These are phyloP conservation scores for Galago senegalensis DNA, from an alignment of 2,797 vertebrate genomes.

Conservation along the genomic window DNA sequence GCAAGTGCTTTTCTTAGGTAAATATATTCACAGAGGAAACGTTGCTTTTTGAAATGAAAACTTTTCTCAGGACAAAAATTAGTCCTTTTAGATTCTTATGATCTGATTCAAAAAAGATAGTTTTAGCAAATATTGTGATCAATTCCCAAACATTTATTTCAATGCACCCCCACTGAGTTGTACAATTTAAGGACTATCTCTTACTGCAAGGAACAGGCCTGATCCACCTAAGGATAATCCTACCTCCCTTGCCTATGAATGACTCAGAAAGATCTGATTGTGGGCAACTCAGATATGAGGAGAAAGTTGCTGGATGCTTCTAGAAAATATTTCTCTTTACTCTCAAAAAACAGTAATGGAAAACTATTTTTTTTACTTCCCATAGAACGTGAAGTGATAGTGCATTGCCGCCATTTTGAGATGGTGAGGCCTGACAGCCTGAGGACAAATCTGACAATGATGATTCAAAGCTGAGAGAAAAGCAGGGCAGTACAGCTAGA, in stretches of 20 bases:
- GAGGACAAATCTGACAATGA: not conserved
- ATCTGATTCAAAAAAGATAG: not conserved
- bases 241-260: not conserved
- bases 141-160: not conserved
- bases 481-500: not conserved
- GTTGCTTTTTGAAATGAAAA: not conserved
- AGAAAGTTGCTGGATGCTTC: not conserved
- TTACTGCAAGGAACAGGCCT: not conserved
- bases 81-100: not conserved
- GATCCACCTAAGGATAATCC: not conserved
- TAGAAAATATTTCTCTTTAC: not conserved
- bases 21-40: not conserved
- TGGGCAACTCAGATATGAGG: not conserved
- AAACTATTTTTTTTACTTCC: not conserved
- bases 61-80: not conserved
- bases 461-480: not conserved
- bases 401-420: not conserved
- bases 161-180: not conserved
- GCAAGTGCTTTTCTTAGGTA: not conserved
- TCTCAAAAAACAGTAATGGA: not conserved
- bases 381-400: not conserved
- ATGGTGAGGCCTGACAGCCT: not conserved
- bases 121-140: not conserved
- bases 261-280: slow-evolving; percentile 23
- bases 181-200: not conserved